Base-by-base conservation (phyloP, 2,113 vertebrate species). In the Arvicanthis niloticus region DNA sequence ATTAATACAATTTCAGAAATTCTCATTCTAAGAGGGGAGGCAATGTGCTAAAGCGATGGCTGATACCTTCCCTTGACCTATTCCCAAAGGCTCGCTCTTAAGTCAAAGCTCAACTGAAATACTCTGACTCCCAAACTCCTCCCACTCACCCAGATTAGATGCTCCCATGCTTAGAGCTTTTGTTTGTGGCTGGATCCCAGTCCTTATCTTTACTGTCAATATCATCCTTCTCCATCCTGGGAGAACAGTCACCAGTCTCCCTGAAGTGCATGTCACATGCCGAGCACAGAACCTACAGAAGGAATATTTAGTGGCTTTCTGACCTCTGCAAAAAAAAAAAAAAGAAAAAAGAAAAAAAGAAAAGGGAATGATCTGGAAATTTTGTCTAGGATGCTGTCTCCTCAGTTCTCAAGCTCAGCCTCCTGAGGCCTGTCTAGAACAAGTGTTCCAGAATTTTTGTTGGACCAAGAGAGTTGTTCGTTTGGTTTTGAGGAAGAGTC, bases 101-200 rank as follows among this genome's bases (percentile, higher is more conserved):
- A 16, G 10, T 93, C 93, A 91, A 97, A 94, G 93, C 82, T 73
- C 82, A 60, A 15, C 5, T 89, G 58, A 53, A 76, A 68, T 34
- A 76, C 12, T 34, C 29, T 48, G 5, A 6, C 21, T 92, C 42
- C 45, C n/a, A n/a, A 85, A 73, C 42, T 17, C 73, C 53, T 93
- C 16, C 48, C 37, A 0, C 34, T 17, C 21, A 1, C 48, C 34
- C 29, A 12, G n/a, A 37, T 65, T 15, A 29, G 17, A 24, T 42
- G 29, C 58, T 53, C 24, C 11, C 45, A 7, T 37, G 15, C 60
- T 81, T n/a, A 45, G 4, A 0, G 0, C 24, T 26, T n/a, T 45
- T 89, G 5, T 68, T 60, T 72, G 24, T 24, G 75, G n/a, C 40
- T 88, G 45, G 67, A 15, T 45, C 17, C 42, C 31, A 11, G 48